Conservation (phyloP, 2,888 invertebrate genomes). For the Drosophila fungiperda region DNA sequence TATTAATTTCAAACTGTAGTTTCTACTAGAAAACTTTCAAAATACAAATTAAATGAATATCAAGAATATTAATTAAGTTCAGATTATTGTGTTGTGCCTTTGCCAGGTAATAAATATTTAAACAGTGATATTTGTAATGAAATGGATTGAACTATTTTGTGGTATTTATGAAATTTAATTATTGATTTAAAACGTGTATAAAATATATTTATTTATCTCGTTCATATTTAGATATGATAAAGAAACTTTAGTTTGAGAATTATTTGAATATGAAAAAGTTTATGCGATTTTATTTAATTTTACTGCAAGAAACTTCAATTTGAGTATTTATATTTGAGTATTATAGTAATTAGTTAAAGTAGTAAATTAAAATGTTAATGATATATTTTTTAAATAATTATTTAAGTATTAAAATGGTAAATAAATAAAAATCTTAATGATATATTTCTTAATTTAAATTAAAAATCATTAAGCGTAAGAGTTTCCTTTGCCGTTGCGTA, state of each 20-base stretch:
- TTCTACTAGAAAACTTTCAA: not conserved
- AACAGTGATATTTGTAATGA: not conserved
- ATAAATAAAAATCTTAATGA: too few species aligned
- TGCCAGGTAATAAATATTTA: not conserved
- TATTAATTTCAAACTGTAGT: not conserved
- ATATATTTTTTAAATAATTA: not conserved
- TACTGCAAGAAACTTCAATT: not conserved
- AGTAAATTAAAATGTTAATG: not conserved
- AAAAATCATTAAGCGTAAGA: not conserved
- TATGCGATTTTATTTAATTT: too few species aligned
- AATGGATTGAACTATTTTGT: not conserved
- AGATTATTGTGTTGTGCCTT: not conserved
- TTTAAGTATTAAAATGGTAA: not conserved
- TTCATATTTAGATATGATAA: too few species aligned
- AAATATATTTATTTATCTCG: too few species aligned
- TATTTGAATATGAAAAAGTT: too few species aligned
- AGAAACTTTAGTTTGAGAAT: too few species aligned
- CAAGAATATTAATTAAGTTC: not conserved
- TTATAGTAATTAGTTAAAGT: not conserved
- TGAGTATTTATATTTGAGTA: not conserved
- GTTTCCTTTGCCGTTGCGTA: not conserved
- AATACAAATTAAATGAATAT: not conserved
- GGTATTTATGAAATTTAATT: too few species aligned
- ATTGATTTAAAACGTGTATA: too few species aligned
- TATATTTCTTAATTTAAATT: not conserved